Conservation (phyloP, 1,140 invertebrate genomes). For the Akabosia matsudoensis region DNA sequence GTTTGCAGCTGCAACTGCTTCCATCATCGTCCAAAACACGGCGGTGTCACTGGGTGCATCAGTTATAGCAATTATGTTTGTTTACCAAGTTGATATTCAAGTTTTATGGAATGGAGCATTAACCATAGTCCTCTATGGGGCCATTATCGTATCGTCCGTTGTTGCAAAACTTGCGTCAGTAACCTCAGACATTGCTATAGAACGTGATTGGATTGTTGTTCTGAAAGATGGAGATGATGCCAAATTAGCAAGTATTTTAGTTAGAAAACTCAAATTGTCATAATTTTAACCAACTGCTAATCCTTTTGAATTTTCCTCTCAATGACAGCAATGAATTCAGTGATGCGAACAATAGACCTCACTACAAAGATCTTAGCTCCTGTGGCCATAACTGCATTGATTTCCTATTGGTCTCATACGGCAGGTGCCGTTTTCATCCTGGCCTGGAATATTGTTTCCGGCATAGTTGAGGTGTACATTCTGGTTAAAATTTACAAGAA, state of each 20-base stretch:
- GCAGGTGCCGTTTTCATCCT: constrained; percentile 54
- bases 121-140: constrained; percentile 33
- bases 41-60: constrained; percentile 41
- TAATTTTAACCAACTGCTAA: background rate
- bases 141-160: constrained; percentile 49
- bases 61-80: constrained; percentile 38
- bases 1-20: constrained; percentile 45
- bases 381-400: constrained; percentile 54
- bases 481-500: constrained; percentile 53
- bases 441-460: constrained; percentile 56
- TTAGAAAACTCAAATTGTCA: background rate
- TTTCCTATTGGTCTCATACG: constrained; percentile 42
- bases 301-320: background rate
- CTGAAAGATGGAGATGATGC: constrained; percentile 50
- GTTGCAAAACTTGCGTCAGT: constrained; percentile 52
- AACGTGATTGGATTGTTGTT: constrained; percentile 59
- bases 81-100: constrained; percentile 39
- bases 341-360: constrained; percentile 56
- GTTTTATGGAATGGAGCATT: constrained; percentile 44
- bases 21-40: constrained; percentile 48
- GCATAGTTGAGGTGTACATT: constrained; percentile 55
- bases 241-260: constrained; percentile 48
- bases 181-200: constrained; percentile 54
- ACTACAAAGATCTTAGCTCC: constrained; percentile 56
- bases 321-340: constrained; percentile 52